Evolutionary conservation across 37 sponge, comb jelly and placozoan species (phyloP), one percentile per base, ranked within the genome.

Genomic region (Lycopodina hypogea): DNA sequence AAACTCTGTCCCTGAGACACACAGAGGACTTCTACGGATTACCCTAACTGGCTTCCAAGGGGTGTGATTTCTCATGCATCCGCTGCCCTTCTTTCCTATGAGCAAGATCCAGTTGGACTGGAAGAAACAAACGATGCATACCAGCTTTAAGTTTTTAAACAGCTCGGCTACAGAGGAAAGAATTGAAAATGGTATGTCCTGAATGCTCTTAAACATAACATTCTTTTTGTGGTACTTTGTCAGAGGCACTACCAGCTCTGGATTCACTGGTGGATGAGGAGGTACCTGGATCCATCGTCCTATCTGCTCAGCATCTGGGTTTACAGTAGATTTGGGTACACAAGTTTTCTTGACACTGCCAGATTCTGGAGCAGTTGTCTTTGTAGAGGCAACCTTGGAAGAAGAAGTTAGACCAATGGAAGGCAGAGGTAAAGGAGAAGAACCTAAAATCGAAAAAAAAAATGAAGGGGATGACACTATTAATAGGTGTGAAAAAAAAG

Each of bases 41-140:
- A 90, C 85, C 24, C 32, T 68, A 28, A 90, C 32, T 3, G 58
- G 66, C 36, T 45, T 76, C 88, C 88, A 87, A 0, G 52, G 38
- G 11, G 34, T 60, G 57, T 87, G 88, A 1, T 78, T 78, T 26
- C 42, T 32, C 2, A 45, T 57, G 38, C 88, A 87, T 9, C 24
- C 41, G 3, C 67, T 48, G 22, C 35, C 18, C 18, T 28, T 56
- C 37, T 48, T 69, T 1, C 34, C 24, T 14, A 56, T 24, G 29
- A 75, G 33, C 33, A 58, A 18, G 0, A 7, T 26, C 14, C 78
- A 70, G 35, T 45, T 56, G 0, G 70, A 71, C 36, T 64, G 71
- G 77, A 80, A 84, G 72, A 81, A 90, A 51, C 90, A 90, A 17
- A 56, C 26, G 0, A 80, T 80, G 69, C 90, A 90, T 28, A 72